A percentile compares a stretch with the other conserved stretches of the same genome.
phyloP scores from a whole-genome alignment of 2,797 vertebrate genomes.

The Dermochelys coriacea region DNA sequence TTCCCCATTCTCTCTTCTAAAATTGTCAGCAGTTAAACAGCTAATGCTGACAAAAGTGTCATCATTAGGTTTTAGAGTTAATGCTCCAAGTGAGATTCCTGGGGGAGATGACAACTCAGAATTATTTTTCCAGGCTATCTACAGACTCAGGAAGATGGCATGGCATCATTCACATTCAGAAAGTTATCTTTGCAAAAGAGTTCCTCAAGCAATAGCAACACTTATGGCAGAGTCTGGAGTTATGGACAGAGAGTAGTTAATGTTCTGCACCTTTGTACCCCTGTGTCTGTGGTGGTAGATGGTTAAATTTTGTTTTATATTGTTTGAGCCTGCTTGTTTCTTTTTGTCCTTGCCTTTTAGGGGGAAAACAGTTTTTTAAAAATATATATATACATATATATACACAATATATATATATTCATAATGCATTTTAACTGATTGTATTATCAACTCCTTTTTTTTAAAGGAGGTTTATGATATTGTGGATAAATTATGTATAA shows the following conservation, averaged over 20 bases:
- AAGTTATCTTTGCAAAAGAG: not conserved
- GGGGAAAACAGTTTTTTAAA: not conserved
- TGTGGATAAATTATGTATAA: conserved; percentile 28
- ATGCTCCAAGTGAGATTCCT: not conserved
- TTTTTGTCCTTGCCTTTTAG: conserved; percentile 21
- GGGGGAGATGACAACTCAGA: not conserved
- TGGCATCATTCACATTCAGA: not conserved
- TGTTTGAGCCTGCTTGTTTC: conserved; percentile 4
- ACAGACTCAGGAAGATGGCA: not conserved
- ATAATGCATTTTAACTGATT: not conserved
- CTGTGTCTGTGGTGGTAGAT: not conserved
- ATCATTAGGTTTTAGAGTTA: not conserved
- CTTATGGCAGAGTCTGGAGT: not conserved
- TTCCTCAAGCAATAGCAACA: not conserved
- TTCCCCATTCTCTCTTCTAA: not conserved
- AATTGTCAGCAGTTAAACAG: not conserved
- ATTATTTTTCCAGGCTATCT: not conserved
- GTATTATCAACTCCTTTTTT: not conserved
- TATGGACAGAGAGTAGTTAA: not conserved
- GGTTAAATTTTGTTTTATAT: not conserved
- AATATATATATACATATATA: not conserved
- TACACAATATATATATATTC: not conserved
- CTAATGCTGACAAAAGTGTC: not conserved
- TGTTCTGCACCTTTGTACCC: not conserved
- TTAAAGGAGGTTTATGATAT: not conserved